Evolutionary conservation across 2,113 vertebrate species (phyloP), one percentile per base, ranked within the genome.

Genomic region (Bubo blakistoni): DNA sequence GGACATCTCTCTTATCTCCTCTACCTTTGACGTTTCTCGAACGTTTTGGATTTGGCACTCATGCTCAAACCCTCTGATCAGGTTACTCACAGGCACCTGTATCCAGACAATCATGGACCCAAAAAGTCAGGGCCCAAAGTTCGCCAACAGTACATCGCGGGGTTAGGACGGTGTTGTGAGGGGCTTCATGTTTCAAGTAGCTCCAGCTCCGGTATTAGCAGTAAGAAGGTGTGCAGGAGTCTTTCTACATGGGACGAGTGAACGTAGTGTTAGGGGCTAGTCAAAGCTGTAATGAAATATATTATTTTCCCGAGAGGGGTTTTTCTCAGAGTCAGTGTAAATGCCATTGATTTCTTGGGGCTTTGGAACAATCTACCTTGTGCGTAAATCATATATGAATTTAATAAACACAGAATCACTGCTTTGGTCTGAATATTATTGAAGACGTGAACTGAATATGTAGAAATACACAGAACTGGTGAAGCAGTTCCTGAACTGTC

Each of bases 321-420:
- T 89, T 72, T 87, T 40, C 49, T 84, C 40, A 13, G 49, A 29
- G 4, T 46, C 66, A 42, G 9, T 4, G 1, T 42, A 73, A 72
- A 30, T 3, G 10, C 40, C 8, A 4, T 30, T 82, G 94, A 26
- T 54, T 62, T 70, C 66, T 46, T 5, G 42, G 63, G 47, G 71
- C 54, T 80, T 72, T 62, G 70, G 49, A 86, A 65, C 5, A 1
- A 5, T 22, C 15, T 27, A 32, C 20, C 52, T 59, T 18, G 25
- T 24, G 32, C 4, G 2, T 70, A 92, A 86, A 72, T 69, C 71
- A 13, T 24, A 13, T 7, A 11, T 17, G 22, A 73, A 32, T 83
- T 93, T 77, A 94, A 91, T 78, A 82, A 77, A 70, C 51, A 47
- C 59, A 44, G 7, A 94, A 81, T 70, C 40, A 8, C 51, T 72